Evolutionary conservation across 2,113 vertebrate genomes (phyloP).

Genomic region (Centrocercus urophasianus): DNA sequence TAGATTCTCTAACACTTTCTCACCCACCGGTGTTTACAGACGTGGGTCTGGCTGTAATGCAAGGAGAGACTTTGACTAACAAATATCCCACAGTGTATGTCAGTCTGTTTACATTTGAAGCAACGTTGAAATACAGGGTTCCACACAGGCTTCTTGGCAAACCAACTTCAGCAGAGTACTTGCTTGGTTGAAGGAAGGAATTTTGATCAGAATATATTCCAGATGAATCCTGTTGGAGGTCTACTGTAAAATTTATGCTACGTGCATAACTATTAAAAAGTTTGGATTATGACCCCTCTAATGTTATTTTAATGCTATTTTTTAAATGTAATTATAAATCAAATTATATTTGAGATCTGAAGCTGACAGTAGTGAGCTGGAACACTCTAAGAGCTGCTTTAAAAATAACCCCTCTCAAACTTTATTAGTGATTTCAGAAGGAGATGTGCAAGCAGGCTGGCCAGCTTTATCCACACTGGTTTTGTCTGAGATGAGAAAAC

Average conservation of each 20-base stretch:
- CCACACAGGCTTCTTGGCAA: neutral
- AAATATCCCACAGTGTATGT: neutral
- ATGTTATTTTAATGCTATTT: conserved; percentile 81
- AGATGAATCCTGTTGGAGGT: conserved; percentile 57
- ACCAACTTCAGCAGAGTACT: neutral
- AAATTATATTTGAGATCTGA: conserved; percentile 77
- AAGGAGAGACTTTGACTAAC: neutral
- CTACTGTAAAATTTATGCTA: conserved; percentile 56
- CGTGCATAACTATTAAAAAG: conserved; percentile 57
- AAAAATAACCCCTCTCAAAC: conserved; percentile 80
- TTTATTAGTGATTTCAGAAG: conserved; percentile 72
- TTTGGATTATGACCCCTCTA: conserved; percentile 73
- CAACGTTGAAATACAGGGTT: neutral
- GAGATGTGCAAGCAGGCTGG: conserved; percentile 41
- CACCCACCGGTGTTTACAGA: neutral
- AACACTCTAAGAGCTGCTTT: conserved; percentile 71
- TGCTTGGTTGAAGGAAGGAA: neutral
- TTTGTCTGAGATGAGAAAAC: neutral
- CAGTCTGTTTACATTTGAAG: neutral
- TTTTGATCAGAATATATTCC: conserved; percentile 10
- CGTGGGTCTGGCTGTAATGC: neutral
- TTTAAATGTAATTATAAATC: conserved; percentile 84
- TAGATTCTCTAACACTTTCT: neutral
- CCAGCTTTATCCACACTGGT: neutral
- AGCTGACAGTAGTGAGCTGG: conserved; percentile 75